A percentile compares a stretch with the other conserved stretches of the same genome.
Conservation (phyloP, 2,113 vertebrate species). For the Periophthalmus modestus region DNA sequence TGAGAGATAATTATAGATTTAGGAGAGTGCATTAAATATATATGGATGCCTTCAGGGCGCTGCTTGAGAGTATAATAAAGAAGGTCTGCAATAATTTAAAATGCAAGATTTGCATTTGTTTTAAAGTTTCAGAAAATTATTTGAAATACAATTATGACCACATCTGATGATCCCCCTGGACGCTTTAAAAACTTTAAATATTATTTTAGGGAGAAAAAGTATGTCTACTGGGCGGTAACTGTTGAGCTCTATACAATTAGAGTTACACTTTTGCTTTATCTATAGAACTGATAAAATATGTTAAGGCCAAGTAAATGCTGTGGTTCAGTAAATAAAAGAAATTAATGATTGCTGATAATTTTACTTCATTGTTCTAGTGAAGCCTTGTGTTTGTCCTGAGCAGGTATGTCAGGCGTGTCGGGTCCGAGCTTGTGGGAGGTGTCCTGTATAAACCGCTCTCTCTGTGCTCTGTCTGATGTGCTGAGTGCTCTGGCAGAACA, state of each 20-base stretch:
- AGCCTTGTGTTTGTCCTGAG: slow-evolving; percentile 6
- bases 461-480: slow-evolving; percentile 83
- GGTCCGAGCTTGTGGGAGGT: slow-evolving; percentile 81
- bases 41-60: background rate
- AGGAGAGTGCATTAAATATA: too few relatives aligned
- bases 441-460: slow-evolving; percentile 84
- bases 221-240: too few relatives aligned
- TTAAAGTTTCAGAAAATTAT: too few relatives aligned
- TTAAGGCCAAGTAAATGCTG: background rate
- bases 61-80: background rate
- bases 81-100: too few relatives aligned
- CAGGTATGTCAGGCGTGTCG: slow-evolving; percentile 82
- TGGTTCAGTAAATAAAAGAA: background rate
- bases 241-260: too few relatives aligned
- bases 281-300: background rate
- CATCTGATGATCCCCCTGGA: too few relatives aligned
- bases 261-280: background rate
- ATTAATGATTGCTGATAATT: background rate
- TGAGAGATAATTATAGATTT: background rate
- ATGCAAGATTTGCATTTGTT: too few relatives aligned
- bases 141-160: too few relatives aligned
- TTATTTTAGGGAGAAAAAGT: too few relatives aligned
- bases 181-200: too few relatives aligned
- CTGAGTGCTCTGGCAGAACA: slow-evolving; percentile 83
- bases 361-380: background rate